These are phyloP conservation scores for Acomys russatus DNA, from an alignment of 2,797 vertebrate genomes.

Conservation along the genomic window DNA sequence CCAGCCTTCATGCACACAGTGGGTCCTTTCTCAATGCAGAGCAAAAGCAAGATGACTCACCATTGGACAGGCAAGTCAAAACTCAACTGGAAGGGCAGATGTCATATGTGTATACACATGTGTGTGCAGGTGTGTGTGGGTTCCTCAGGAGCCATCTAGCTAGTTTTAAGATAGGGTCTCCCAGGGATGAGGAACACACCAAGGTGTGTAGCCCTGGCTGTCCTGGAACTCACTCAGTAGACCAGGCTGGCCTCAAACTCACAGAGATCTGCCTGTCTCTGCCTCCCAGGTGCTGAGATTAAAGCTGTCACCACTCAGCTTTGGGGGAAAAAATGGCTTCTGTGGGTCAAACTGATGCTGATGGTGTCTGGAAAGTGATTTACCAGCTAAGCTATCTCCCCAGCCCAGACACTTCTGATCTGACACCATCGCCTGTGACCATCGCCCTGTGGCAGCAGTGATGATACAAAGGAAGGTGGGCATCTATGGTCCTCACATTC, in stretches of 20 bases:
- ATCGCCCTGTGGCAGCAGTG: background rate
- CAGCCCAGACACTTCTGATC: background rate
- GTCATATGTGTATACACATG: background rate
- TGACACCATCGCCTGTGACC: rapidly evolving
- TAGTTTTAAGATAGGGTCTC: background rate
- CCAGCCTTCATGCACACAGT: background rate
- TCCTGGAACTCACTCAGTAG: background rate
- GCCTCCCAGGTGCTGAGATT: background rate
- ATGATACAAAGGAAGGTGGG: background rate
- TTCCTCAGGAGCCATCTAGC: background rate
- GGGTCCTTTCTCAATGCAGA: background rate
- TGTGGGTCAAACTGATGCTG: background rate
- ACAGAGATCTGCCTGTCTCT: background rate
- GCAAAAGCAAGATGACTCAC: background rate
- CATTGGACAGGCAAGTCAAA: background rate
- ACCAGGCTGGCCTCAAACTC: background rate
- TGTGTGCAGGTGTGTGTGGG: too few relatives aligned
- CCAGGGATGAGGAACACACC: background rate
- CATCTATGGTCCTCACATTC: background rate
- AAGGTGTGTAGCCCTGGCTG: too few relatives aligned
- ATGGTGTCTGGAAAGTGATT: background rate
- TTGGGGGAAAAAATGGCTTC: background rate
- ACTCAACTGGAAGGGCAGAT: background rate
- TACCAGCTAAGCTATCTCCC: background rate
- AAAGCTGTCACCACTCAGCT: background rate